Evolutionary conservation across 2,888 invertebrate species (phyloP).

Genomic region (Tetranychus piercei): DNA sequence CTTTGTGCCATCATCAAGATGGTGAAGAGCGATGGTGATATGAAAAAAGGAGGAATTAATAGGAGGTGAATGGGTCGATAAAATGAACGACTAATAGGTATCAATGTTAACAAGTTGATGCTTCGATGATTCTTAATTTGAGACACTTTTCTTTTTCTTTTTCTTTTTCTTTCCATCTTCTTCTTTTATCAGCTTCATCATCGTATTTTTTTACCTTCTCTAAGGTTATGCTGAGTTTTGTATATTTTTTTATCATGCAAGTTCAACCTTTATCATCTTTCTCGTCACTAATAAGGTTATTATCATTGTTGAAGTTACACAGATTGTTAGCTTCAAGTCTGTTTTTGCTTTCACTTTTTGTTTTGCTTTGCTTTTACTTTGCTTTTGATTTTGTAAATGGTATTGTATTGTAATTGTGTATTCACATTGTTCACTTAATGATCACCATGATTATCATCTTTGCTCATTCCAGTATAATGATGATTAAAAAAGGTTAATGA

Average conservation of each 20-base stretch:
- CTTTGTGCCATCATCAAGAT: too few species aligned
- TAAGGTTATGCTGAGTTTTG: too few species aligned
- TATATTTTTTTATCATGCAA: too few species aligned
- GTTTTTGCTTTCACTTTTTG: too few species aligned
- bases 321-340: too few species aligned
- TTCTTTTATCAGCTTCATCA: neutral
- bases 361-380: too few species aligned
- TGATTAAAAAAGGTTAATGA: neutral
- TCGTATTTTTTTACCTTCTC: neutral
- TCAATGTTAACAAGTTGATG: slow-evolving; percentile 1
- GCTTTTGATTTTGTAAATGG: too few species aligned
- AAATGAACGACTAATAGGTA: neutral
- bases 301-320: too few species aligned
- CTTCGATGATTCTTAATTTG: neutral
- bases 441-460: neutral
- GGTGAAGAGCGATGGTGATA: too few species aligned
- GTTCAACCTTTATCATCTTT: too few species aligned
- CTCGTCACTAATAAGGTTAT: too few species aligned
- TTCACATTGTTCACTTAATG: neutral
- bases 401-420: too few species aligned
- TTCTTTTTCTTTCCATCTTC: neutral
- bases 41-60: neutral
- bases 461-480: neutral
- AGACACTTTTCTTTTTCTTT: neutral
- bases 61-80: neutral